These are phyloP conservation scores for Rhagoletis zephyria DNA, from an alignment of 1,140 invertebrate species.

Conservation along the genomic window DNA sequence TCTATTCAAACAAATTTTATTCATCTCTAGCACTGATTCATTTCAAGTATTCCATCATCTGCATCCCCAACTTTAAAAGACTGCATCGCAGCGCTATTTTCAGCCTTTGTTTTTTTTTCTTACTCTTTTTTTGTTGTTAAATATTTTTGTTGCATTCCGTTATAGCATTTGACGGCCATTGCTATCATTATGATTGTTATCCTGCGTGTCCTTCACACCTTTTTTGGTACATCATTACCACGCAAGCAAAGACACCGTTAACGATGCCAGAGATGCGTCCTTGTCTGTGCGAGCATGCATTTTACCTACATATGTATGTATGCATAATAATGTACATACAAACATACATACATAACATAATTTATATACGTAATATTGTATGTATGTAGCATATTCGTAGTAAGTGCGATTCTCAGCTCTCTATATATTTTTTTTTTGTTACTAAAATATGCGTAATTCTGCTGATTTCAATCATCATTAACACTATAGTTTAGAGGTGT, in stretches of 20 bases:
- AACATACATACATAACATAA: neutral
- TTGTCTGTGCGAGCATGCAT: neutral
- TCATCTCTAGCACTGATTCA: constrained; percentile 1
- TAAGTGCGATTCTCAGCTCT: too few species aligned
- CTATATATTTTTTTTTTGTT: too few species aligned
- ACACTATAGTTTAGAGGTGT: neutral
- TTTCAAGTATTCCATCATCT: constrained; percentile 39
- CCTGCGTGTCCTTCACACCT: constrained; percentile 45
- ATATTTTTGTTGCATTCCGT: neutral
- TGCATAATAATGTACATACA: neutral
- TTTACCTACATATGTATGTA: too few species aligned
- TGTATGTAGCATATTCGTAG: too few species aligned
- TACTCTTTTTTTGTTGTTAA: neutral
- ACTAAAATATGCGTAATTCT: too few species aligned
- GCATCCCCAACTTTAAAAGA: neutral
- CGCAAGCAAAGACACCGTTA: neutral
- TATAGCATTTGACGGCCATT: constrained; percentile 28
- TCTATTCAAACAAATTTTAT: constrained; percentile 28
- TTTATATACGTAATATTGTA: too few species aligned
- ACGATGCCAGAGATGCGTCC: neutral
- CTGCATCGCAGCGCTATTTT: neutral
- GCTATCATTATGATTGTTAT: constrained; percentile 39
- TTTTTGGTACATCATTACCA: neutral
- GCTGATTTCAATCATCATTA: neutral
- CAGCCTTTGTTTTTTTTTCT: neutral